A percentile compares a stretch with the other conserved stretches of the same genome.
These are phyloP conservation scores for Holacanthus passer DNA, from an alignment of 2,113 vertebrate genomes.

Conservation along the genomic window DNA sequence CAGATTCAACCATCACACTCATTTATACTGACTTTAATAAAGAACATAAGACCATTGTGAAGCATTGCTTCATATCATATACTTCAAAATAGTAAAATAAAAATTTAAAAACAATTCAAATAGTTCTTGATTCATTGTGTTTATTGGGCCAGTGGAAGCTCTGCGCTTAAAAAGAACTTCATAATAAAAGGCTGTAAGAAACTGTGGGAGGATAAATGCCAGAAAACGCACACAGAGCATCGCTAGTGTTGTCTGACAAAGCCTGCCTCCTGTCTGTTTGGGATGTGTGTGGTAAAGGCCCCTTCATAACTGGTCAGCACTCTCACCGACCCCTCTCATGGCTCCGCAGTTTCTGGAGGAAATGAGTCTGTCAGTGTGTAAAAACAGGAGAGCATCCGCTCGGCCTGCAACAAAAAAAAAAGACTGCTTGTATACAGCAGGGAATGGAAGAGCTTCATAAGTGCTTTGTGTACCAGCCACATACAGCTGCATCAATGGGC, in stretches of 20 bases:
- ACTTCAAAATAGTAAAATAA: background rate
- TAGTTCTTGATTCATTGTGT: background rate
- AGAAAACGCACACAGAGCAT: background rate
- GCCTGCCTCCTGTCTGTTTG: constrained; percentile 14
- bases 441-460: constrained; percentile 34
- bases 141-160: background rate
- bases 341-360: constrained; percentile 53
- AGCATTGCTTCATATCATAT: background rate
- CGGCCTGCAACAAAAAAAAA: constrained; percentile 9
- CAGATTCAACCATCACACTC: background rate
- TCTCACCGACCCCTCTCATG: constrained; percentile 27
- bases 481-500: constrained; percentile 49
- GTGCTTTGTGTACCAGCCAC: constrained; percentile 46
- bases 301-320: constrained; percentile 25
- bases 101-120: background rate
- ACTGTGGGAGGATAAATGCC: constrained; percentile 16
- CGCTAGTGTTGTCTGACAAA: constrained; percentile 43
- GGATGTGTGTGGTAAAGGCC: constrained; percentile 20
- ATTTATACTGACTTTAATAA: background rate
- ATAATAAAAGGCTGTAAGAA: constrained; percentile 14
- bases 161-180: background rate
- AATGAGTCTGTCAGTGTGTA: constrained; percentile 59
- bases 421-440: constrained; percentile 31
- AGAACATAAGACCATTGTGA: background rate
- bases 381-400: constrained; percentile 32